A percentile compares a stretch with the other conserved stretches of the same genome.
These are phyloP conservation scores for Solenopsis fugax DNA, from an alignment of 1,140 invertebrate genomes.

Conservation along the genomic window DNA sequence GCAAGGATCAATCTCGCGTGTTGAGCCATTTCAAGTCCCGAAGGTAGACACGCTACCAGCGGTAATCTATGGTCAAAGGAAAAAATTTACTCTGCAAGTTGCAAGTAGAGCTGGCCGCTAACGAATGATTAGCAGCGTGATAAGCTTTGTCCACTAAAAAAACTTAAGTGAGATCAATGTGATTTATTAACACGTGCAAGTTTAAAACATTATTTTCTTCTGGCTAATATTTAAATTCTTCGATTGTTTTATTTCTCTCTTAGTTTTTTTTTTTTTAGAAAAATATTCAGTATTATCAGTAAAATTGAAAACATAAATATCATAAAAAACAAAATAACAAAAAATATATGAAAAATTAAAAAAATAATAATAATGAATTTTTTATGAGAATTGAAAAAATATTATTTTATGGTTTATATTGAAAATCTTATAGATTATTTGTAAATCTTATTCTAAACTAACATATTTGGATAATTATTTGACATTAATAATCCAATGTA, in stretches of 20 bases:
- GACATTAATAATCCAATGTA: neutral
- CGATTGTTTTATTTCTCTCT: neutral
- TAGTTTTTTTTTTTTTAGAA: neutral
- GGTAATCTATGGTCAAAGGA: slow-evolving; percentile 32
- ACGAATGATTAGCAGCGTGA: slow-evolving; percentile 50
- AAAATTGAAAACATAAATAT: neutral
- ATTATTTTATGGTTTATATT: neutral
- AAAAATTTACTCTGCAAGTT: slow-evolving; percentile 34
- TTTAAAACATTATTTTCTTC: neutral
- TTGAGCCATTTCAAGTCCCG: slow-evolving; percentile 51
- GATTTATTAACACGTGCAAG: neutral
- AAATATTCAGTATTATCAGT: neutral
- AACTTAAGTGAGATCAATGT: slow-evolving; percentile 31
- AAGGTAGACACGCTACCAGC: slow-evolving; percentile 43
- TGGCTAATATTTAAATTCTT: neutral
- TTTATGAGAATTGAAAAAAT: neutral
- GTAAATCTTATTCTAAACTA: neutral
- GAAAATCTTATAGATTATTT: neutral
- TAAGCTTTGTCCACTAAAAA: slow-evolving; percentile 40
- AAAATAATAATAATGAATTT: neutral
- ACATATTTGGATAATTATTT: neutral
- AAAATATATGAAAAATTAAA: neutral
- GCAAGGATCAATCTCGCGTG: slow-evolving; percentile 57
- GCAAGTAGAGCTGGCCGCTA: slow-evolving; percentile 5
- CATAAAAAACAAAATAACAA: neutral